Conservation (phyloP, 2,113 vertebrate species). For the Xiphorhynchus elegans region DNA sequence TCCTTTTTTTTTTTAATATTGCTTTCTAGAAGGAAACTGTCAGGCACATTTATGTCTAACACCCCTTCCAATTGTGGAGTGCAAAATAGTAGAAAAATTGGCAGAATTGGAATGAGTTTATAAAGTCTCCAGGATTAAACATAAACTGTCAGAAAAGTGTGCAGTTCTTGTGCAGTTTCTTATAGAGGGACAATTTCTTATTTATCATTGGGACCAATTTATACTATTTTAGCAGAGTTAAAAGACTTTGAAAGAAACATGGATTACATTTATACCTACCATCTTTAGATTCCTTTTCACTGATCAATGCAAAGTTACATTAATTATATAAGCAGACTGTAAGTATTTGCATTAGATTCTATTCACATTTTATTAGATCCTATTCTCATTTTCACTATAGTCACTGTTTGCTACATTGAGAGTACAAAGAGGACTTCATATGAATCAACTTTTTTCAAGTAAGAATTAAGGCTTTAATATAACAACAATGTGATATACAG, state of each 20-base stretch:
- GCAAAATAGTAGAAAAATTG: not conserved
- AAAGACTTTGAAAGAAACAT: not conserved
- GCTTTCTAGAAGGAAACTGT: not conserved
- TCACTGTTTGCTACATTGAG: not conserved
- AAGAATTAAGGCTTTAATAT: not conserved
- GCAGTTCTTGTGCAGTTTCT: not conserved
- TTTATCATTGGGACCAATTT: not conserved
- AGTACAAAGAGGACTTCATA: not conserved
- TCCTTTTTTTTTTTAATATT: not conserved
- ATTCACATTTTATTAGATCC: not conserved
- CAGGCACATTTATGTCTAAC: not conserved
- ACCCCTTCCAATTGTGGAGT: not conserved
- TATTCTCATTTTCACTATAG: not conserved
- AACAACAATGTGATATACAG: not conserved
- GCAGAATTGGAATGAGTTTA: not conserved
- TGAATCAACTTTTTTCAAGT: not conserved
- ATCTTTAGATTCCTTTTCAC: not conserved
- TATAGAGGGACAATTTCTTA: accelerated
- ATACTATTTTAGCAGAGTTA: not conserved
- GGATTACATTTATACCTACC: not conserved
- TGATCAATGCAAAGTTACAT: not conserved
- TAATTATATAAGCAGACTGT: not conserved
- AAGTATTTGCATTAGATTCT: not conserved
- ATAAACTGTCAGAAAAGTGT: not conserved
- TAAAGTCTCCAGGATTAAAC: not conserved